Base-by-base conservation (phyloP, 2,888 invertebrate species). In the Periphyllus acericola region DNA sequence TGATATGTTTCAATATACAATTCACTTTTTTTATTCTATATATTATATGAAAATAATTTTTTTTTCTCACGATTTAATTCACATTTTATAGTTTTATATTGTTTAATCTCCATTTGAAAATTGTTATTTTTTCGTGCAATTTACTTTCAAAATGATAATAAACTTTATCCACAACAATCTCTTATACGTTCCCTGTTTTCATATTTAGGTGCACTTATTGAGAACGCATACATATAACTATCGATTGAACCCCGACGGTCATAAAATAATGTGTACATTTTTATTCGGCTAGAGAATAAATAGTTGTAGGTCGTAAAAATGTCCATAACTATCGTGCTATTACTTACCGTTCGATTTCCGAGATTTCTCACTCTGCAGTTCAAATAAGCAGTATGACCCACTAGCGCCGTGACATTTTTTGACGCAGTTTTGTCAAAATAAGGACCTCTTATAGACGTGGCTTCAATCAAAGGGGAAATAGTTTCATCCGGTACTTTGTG, bases 371-470 rank as follows among this genome's bases (percentile, higher is more conserved):
- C 89, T 87, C 89, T 89, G 75, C 89, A 89, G 74, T 89, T 89
- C 32, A 89, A 88, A 78, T 89, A 89, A 19, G 89, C 89, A 17
- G 89, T 89, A 74, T 89, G 89, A 19, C 89, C 89, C 6, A 89
- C 87, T 36, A 89, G 80, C 0, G 89, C 89, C 25, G 89, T 89
- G 21, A 89, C 89, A 71, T 89, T 89, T 68, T 89, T 89, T 29
- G 89, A 87, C 11, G 89, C 89, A 0, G 75, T 68, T 29, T 89
- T 88, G 52, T 89, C 89, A 36, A 89, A 89, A 52, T 89, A 89
- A 19, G 89, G 89, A 29, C 87, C 87, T 17, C 87, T 52, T 80
- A 87, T 81, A 5, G 87, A 87, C 25, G 87, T n/a, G 95, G 95
- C 89, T 93, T 87, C 87, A 32, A 87, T 80, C 25, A 87, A 60